Percentiles rank a stretch among this genome's conserved stretches.
phyloP scores from a whole-genome alignment of 2,797 vertebrate genomes.

The Dallia pectoralis region DNA sequence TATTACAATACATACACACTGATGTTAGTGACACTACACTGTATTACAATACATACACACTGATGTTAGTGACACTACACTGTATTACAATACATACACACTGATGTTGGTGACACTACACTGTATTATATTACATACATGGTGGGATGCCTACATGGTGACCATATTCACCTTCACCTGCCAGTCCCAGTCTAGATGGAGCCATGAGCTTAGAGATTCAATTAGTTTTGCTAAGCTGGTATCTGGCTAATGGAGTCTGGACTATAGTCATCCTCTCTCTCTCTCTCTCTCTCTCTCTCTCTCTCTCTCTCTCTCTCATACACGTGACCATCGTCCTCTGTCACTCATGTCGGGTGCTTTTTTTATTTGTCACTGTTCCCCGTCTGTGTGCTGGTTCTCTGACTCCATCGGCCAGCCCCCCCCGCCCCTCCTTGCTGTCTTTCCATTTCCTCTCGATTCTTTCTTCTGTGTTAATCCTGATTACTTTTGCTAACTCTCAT shows the following conservation, averaged over 20 bases:
- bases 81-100: too few relatives aligned
- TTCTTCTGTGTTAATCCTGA: conserved; percentile 12
- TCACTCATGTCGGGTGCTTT: conserved; percentile 8
- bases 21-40: too few relatives aligned
- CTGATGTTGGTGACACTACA: neutral
- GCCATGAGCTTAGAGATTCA: neutral
- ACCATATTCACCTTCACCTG: neutral
- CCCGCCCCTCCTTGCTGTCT: neutral
- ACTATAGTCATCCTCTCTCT: neutral
- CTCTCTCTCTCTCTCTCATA: too few relatives aligned
- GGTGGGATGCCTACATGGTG: neutral
- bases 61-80: too few relatives aligned
- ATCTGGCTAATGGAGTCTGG: neutral
- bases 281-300: conserved; percentile 7
- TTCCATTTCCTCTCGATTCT: neutral
- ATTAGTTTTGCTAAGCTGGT: neutral
- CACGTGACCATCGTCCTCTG: neutral
- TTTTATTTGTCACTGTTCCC: neutral
- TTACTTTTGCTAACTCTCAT: neutral
- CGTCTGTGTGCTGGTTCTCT: neutral
- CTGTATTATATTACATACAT: neutral
- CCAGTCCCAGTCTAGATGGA: neutral
- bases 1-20: too few relatives aligned
- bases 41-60: too few relatives aligned
- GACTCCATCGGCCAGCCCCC: neutral